Conservation (phyloP, 2,113 vertebrate genomes). For the Ivindomyrus marchei region DNA sequence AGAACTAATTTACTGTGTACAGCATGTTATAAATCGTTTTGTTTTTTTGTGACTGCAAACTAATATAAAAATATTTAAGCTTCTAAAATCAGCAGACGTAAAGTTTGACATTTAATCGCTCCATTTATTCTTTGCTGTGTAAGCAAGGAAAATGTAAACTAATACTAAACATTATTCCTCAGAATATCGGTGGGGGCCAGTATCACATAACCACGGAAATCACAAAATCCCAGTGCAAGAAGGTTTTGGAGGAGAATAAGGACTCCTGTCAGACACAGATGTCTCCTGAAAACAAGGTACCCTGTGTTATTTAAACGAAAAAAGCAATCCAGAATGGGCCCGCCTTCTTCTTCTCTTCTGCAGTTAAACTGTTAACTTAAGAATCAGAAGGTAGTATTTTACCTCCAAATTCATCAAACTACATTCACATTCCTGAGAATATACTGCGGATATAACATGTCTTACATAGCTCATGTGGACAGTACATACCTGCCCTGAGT, state of each 20-base stretch:
- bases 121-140: background rate
- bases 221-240: background rate
- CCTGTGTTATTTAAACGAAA: background rate
- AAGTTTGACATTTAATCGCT: background rate
- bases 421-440: background rate
- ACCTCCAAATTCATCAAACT: background rate
- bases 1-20: background rate
- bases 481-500: background rate
- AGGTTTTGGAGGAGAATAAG: background rate
- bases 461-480: background rate
- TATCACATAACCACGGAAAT: conserved; percentile 25
- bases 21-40: background rate
- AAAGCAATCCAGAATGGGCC: background rate
- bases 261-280: background rate
- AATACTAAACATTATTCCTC: background rate
- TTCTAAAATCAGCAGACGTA: background rate
- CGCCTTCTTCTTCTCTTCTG: background rate
- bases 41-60: background rate
- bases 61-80: background rate
- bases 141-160: background rate
- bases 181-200: conserved; percentile 21
- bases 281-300: conserved; percentile 9
- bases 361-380: background rate
- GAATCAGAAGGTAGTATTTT: background rate
- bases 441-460: background rate